Evolutionary conservation across 2,113 vertebrate genomes (phyloP), one percentile per base, ranked within the genome.

Genomic region (Gymnarchus niloticus): DNA sequence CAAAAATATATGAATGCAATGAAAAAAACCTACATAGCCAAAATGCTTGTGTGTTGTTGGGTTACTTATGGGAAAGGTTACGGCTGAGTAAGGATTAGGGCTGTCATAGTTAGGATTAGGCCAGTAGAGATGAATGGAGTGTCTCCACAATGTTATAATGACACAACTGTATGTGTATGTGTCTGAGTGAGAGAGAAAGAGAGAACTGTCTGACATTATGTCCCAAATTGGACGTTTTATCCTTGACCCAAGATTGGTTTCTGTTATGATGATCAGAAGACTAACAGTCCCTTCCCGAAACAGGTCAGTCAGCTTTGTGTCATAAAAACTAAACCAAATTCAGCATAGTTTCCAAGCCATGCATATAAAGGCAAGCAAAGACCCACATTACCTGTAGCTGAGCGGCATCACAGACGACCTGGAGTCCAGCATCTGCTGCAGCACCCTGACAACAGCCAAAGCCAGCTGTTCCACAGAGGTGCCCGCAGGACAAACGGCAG

Each of bases 361-460:
- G 28, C 65, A 19, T 6, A 37, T 25, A 41, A 41, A 37, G 41
- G 37, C 33, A 19, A 17, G 14, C 65, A 73, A 14, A 17, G 12
- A 37, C 14, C 14, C 5, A 37, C 3, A 1, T 87, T 2, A 92
- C 92, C 91, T 91, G 86, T 84, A 86, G n/a, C 1, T 14, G 2
- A 56, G 23, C 28, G 90, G 85, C 61, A 86, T 82, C 33, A 41
- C 59, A n/a, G 1, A 76, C 8, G 46, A 4, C 4, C 33, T 21
- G 17, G 44, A 10, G 19, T 76, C 86, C 83, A 85, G 19, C 19
- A 78, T 6, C 46, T 57, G 83, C 84, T 90, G 69, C 25, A 90
- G 76, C 37, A 33, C 85, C 6, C 61, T 49, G 54, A 90, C 61
- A 10, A 87, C 86, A 2, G 84, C 77, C 3, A 85, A 77, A 4